These are phyloP conservation scores for Caradrina kadenii DNA, from an alignment of 2,888 invertebrate species.

Conservation along the genomic window DNA sequence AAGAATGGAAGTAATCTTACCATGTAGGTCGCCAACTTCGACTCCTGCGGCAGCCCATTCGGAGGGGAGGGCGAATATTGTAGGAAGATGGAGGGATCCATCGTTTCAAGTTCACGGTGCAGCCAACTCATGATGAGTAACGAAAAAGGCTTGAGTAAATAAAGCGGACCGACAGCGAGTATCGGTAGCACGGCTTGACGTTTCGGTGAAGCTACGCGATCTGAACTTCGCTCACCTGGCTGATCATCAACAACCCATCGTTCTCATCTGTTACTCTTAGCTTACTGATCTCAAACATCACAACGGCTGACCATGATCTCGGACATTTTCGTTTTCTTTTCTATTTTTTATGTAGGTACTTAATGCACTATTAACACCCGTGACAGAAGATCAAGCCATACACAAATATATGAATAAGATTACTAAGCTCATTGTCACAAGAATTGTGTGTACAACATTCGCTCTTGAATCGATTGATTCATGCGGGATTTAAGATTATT, in stretches of 20 bases:
- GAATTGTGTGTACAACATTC: conserved; percentile 46
- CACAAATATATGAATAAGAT: conserved; percentile 57
- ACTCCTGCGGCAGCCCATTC: conserved; percentile 95
- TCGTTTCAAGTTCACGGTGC: conserved; percentile 80
- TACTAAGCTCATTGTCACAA: conserved; percentile 60
- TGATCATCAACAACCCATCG: conserved; percentile 68
- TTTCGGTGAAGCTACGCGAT: conserved; percentile 53
- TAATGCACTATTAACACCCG: conserved; percentile 58
- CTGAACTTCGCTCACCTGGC: conserved; percentile 52
- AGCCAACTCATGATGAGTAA: conserved; percentile 62
- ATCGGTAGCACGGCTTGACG: conserved; percentile 40
- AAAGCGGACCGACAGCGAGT: conserved; percentile 40
- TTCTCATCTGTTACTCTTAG: conserved; percentile 55
- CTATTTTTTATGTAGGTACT: conserved; percentile 36
- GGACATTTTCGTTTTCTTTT: conserved; percentile 68
- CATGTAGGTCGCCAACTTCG: conserved; percentile 96
- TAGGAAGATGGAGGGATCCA: conserved; percentile 94
- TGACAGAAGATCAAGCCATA: conserved; percentile 70
- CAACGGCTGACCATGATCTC: conserved; percentile 59
- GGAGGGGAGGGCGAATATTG: conserved; percentile 90
- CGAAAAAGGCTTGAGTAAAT: conserved; percentile 40
- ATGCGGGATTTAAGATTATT: conserved; percentile 46
- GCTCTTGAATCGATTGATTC: conserved; percentile 59
- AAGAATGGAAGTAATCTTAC: conserved; percentile 79
- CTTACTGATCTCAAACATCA: conserved; percentile 65